phyloP scores from a whole-genome alignment of 2,888 invertebrate species.

The Hartigia nigra region DNA sequence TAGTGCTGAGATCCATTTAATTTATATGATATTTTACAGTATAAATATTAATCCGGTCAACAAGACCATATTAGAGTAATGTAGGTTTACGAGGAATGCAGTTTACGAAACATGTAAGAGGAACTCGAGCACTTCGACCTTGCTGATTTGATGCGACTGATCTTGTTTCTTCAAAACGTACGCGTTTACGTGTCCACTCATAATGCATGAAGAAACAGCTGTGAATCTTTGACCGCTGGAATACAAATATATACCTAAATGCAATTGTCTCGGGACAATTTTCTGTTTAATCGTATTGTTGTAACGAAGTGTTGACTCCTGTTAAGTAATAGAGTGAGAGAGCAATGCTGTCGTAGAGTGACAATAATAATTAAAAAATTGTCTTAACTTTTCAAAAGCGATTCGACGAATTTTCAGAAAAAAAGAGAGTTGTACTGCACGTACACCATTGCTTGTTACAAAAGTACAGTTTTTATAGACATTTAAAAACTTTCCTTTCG shows the following conservation, averaged over 20 bases:
- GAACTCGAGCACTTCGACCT: constrained; percentile 8
- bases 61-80: background rate
- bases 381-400: background rate
- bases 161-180: background rate
- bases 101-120: constrained; percentile 18
- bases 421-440: background rate
- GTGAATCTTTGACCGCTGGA: background rate
- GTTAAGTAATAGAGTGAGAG: too few relatives aligned
- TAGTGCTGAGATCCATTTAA: background rate
- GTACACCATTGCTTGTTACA: background rate
- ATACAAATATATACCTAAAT: background rate
- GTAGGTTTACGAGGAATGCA: constrained; percentile 15
- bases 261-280: background rate
- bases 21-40: background rate
- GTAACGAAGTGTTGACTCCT: background rate
- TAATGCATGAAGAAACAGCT: background rate
- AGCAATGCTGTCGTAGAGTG: too few relatives aligned
- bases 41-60: background rate
- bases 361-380: too few relatives aligned
- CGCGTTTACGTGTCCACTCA: background rate
- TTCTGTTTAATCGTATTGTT: background rate
- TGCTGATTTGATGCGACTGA: background rate
- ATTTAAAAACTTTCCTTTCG: background rate
- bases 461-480: background rate
- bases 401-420: background rate